Evolutionary conservation across 1,140 invertebrate genomes (phyloP).

Genomic region (Apis dorsata): DNA sequence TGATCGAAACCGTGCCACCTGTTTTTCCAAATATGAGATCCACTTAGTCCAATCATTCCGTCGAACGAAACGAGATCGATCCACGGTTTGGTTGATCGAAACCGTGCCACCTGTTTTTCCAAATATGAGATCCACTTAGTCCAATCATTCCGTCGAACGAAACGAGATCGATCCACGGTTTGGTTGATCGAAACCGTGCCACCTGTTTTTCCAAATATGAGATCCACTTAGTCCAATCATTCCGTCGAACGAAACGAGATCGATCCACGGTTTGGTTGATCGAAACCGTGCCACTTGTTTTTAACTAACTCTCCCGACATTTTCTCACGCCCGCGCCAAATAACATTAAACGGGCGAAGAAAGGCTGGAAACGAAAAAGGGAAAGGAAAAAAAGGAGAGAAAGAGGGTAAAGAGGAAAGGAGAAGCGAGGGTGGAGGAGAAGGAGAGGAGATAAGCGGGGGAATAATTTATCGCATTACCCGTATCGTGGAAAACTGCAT

Average conservation of each 20-base stretch:
- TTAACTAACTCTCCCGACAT: slow-evolving; percentile 8
- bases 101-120: not conserved
- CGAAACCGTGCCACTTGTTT: not conserved
- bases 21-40: not conserved
- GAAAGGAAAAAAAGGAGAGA: not conserved
- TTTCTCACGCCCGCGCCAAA: slow-evolving; percentile 44
- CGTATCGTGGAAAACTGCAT: slow-evolving; percentile 55
- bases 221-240: no score
- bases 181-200: not conserved
- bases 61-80: not conserved
- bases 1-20: not conserved
- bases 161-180: not conserved
- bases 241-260: no score
- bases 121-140: no score
- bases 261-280: not conserved
- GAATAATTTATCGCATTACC: slow-evolving; percentile 59
- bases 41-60: no score
- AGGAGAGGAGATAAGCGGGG: slow-evolving; percentile 41
- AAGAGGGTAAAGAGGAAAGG: not conserved
- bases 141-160: not conserved
- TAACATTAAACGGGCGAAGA: slow-evolving; percentile 47
- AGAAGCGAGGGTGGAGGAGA: not conserved
- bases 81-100: not conserved
- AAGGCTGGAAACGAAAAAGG: not conserved
- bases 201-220: not conserved